phyloP scores from a whole-genome alignment of 2,888 invertebrate genomes.

The Gryllus longicercus region DNA sequence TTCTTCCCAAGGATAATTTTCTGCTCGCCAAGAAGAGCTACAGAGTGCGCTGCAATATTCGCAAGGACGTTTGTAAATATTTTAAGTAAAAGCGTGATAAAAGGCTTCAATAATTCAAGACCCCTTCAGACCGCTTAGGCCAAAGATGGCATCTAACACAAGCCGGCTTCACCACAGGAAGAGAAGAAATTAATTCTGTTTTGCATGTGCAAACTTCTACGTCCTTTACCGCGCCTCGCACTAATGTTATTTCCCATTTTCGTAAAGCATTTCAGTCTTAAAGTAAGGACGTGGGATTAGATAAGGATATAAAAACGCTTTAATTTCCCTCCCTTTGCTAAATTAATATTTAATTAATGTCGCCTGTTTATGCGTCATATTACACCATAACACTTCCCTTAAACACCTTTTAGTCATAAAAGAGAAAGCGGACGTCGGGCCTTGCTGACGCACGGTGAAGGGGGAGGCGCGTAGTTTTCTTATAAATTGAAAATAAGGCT shows the following conservation, averaged over 20 bases:
- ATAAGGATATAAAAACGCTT: background rate
- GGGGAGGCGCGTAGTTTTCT: background rate
- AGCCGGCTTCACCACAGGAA: background rate
- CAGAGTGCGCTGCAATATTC: background rate
- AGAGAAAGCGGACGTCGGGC: background rate
- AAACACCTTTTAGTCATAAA: slow-evolving; percentile 8
- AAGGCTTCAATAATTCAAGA: background rate
- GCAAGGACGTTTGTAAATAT: background rate
- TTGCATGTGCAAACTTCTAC: background rate
- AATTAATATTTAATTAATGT: slow-evolving; percentile 11
- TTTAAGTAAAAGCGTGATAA: background rate
- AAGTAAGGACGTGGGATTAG: background rate
- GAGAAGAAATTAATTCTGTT: background rate
- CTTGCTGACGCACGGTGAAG: background rate
- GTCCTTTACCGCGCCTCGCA: background rate
- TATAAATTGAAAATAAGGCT: slow-evolving; percentile 17
- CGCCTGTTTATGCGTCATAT: slow-evolving; percentile 5
- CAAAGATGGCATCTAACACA: slow-evolving; percentile 8
- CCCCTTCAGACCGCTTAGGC: background rate
- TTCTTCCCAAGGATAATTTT: background rate
- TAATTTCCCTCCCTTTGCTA: background rate
- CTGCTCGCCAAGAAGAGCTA: background rate
- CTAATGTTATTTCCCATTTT: background rate
- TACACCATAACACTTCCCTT: background rate
- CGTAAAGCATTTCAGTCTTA: background rate